Percentiles rank a stretch among this genome's conserved stretches.
These are phyloP conservation scores for Ginglymostoma cirratum DNA, from an alignment of 2,113 vertebrate species.

Conservation along the genomic window DNA sequence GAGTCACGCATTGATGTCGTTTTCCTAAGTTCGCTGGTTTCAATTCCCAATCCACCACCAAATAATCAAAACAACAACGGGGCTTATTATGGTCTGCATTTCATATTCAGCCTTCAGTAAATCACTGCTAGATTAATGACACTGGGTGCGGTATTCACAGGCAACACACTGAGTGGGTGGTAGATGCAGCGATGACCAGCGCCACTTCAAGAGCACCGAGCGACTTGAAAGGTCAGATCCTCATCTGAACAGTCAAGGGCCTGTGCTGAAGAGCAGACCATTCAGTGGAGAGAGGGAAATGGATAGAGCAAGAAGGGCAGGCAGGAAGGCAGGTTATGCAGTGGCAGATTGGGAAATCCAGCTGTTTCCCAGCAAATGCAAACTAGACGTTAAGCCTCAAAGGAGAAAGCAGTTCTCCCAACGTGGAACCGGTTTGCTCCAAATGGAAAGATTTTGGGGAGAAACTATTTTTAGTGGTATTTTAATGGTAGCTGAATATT, in stretches of 20 bases:
- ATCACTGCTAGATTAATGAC: neutral
- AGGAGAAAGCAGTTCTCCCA: too few relatives aligned
- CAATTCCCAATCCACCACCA: neutral
- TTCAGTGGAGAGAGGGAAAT: neutral
- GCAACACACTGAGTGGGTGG: neutral
- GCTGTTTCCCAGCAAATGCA: too few relatives aligned
- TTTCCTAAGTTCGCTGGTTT: neutral
- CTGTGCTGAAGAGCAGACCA: too few relatives aligned
- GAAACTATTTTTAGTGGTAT: too few relatives aligned
- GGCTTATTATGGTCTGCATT: neutral
- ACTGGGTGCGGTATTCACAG: neutral
- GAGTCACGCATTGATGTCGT: neutral
- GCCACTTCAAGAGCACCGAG: neutral
- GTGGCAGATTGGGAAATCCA: neutral
- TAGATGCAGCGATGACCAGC: too few relatives aligned
- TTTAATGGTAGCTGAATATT: too few relatives aligned
- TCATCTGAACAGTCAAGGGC: neutral
- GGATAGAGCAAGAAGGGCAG: too few relatives aligned
- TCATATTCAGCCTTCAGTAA: neutral
- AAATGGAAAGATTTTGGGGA: too few relatives aligned
- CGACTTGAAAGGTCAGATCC: too few relatives aligned
- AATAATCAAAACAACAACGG: neutral
- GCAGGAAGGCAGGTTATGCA: too few relatives aligned
- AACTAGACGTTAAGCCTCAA: too few relatives aligned
- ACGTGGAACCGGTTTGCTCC: too few relatives aligned